Evolutionary conservation across 2,113 vertebrate species (phyloP).

Genomic region (mouse (Mus musculus)): DNA sequence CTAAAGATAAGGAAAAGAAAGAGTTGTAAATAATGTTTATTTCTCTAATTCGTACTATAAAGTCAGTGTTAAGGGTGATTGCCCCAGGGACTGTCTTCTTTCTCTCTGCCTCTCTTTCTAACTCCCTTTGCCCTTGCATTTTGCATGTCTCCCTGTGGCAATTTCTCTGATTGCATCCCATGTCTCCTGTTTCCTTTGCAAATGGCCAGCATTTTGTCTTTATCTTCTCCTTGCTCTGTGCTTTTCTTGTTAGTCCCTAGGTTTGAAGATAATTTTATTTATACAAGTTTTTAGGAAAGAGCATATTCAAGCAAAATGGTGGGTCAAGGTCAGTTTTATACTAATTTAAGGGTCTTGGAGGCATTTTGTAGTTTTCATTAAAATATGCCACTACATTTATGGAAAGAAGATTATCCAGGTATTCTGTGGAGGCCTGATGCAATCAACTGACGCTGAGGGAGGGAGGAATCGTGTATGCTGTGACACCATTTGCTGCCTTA

Average conservation of each 20-base stretch:
- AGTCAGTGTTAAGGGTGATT: not conserved
- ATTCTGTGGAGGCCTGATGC: not conserved
- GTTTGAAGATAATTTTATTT: not conserved
- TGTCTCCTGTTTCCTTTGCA: not conserved
- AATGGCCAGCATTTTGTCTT: not conserved
- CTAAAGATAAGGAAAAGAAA: not conserved
- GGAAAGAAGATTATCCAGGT: constrained; percentile 17
- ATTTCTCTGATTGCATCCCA: not conserved
- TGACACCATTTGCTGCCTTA: not conserved
- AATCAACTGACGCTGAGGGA: not conserved
- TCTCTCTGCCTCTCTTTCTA: not conserved
- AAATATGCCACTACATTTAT: not conserved
- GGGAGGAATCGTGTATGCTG: not conserved
- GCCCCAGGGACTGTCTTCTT: not conserved
- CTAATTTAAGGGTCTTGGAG: not conserved
- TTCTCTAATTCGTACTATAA: not conserved
- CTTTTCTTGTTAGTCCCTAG: constrained; percentile 7
- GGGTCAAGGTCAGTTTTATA: not conserved
- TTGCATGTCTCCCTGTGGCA: not conserved
- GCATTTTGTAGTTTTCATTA: not conserved
- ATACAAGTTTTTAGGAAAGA: not conserved
- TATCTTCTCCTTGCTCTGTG: not conserved
- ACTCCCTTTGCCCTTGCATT: not conserved
- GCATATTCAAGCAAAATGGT: not conserved
- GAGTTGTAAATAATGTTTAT: not conserved